Conservation (phyloP, 2,113 vertebrate genomes). For the Calonectris borealis region DNA sequence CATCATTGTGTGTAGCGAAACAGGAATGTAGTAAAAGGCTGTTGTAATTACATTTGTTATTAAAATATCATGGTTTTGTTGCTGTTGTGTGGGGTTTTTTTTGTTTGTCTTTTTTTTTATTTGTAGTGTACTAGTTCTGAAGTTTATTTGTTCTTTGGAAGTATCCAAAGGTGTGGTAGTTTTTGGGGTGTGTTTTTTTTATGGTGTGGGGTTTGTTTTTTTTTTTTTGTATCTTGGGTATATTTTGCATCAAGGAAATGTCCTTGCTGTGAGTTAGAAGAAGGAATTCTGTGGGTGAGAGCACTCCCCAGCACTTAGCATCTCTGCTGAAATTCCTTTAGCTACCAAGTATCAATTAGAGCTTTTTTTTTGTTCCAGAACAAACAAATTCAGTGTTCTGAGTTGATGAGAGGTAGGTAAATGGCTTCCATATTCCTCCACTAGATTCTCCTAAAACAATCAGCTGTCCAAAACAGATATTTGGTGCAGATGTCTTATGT, state of each 20-base stretch:
- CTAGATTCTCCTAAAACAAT: neutral
- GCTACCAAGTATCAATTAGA: neutral
- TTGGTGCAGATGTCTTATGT: neutral
- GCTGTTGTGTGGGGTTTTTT: neutral
- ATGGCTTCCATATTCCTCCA: neutral
- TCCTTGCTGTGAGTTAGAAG: neutral
- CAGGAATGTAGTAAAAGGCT: neutral
- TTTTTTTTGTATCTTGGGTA: neutral
- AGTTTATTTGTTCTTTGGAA: neutral
- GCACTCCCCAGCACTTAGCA: neutral
- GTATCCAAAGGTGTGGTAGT: neutral
- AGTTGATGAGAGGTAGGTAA: neutral
- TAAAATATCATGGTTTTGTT: neutral
- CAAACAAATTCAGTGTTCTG: neutral
- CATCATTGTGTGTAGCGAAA: fast-evolving
- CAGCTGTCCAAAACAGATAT: neutral
- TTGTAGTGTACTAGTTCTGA: neutral
- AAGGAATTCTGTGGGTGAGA: neutral
- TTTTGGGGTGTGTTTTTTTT: neutral
- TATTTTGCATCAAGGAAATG: neutral
- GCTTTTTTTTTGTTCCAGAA: neutral
- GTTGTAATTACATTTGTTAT: neutral
- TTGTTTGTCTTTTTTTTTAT: neutral
- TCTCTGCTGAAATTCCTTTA: neutral
- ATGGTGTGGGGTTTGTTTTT: neutral